Evolutionary conservation across 2,888 invertebrate species (phyloP).

Genomic region (Chelonus formosanus): DNA sequence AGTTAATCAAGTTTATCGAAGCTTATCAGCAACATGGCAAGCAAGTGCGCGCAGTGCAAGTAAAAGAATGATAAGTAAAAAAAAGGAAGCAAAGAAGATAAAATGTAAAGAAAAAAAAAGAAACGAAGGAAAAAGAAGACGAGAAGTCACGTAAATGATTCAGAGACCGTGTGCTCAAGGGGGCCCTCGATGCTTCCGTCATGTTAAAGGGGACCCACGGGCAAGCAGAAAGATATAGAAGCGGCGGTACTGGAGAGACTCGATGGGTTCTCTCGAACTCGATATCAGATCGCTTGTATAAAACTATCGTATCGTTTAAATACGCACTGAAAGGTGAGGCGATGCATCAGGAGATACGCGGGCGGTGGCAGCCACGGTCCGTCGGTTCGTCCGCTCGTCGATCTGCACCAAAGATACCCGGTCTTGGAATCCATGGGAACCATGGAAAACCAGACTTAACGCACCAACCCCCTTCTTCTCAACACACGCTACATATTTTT

Average conservation of each 20-base stretch:
- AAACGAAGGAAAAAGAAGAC: no score
- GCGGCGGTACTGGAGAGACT: not conserved
- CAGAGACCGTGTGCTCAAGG: no score
- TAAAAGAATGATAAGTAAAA: not conserved
- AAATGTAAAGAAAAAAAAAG: no score
- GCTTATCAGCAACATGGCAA: no score
- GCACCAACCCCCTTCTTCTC: conserved; percentile 36
- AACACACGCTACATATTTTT: conserved; percentile 27
- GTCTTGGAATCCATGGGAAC: conserved; percentile 64
- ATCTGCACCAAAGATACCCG: conserved; percentile 63
- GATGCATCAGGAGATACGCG: conserved; percentile 65
- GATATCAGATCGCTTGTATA: conserved; percentile 65
- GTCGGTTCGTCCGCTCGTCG: conserved; percentile 58
- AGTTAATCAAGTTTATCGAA: no score
- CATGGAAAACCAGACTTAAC: conserved; percentile 60
- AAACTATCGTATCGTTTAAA: conserved; percentile 66
- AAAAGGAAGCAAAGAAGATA: not conserved
- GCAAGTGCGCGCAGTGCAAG: not conserved
- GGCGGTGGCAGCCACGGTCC: conserved; percentile 62
- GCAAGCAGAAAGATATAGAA: no score
- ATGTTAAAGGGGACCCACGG: no score
- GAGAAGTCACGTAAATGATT: no score
- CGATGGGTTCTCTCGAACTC: conserved; percentile 51
- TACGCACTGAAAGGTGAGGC: conserved; percentile 66
- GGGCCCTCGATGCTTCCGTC: no score